Evolutionary conservation across 30 jellyfish, hydroid and myxozoan genomes (phyloP).

Genomic region (Pseudorhiza aurosa): DNA sequence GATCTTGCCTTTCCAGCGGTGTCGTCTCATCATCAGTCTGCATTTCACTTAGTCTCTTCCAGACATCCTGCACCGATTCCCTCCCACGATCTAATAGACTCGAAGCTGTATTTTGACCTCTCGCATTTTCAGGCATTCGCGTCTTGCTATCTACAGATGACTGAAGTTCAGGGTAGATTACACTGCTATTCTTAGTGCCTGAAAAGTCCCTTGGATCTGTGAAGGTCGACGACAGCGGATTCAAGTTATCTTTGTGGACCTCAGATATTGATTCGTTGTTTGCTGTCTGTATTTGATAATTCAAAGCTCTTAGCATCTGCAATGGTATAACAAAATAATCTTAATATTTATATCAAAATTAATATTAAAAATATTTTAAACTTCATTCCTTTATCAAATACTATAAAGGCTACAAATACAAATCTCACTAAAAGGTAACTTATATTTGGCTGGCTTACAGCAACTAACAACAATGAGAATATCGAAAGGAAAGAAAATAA

Average conservation of each 20-base stretch:
- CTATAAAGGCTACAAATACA: too few relatives aligned
- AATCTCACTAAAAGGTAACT: too few relatives aligned
- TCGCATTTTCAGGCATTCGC: too few relatives aligned
- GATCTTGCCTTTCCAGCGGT: neutral
- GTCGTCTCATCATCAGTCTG: neutral
- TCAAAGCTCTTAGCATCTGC: neutral
- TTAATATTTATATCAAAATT: too few relatives aligned
- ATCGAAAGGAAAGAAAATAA: too few relatives aligned
- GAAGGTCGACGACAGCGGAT: conserved; percentile 3
- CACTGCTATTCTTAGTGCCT: neutral
- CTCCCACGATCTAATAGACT: neutral
- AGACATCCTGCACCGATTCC: neutral
- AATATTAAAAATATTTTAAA: too few relatives aligned
- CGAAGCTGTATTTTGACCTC: neutral
- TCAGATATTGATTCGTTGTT: conserved; percentile 6
- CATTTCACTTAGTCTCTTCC: neutral
- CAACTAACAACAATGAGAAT: too few relatives aligned
- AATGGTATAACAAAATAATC: too few relatives aligned
- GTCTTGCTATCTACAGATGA: too few relatives aligned
- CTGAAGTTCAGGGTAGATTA: too few relatives aligned
- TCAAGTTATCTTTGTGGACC: neutral
- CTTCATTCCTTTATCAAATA: too few relatives aligned
- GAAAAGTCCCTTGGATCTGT: neutral
- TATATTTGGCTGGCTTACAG: too few relatives aligned
- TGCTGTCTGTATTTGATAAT: neutral